Conservation (phyloP, 2,888 invertebrate species). For the Gandaritis pyraliata region DNA sequence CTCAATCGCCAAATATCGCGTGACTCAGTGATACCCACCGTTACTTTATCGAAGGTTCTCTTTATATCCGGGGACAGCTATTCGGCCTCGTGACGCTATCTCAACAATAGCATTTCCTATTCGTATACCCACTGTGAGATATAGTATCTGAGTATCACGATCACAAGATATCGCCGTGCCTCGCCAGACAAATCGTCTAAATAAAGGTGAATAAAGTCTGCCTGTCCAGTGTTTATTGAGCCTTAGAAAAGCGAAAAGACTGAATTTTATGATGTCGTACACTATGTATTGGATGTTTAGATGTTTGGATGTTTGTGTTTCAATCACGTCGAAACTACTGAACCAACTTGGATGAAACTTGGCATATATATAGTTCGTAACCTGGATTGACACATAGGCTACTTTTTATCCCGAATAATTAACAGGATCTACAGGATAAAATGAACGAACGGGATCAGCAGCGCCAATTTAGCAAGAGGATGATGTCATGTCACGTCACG, state of each 20-base stretch:
- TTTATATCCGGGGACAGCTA: slow-evolving; percentile 32
- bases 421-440: too few relatives aligned
- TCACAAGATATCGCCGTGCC: neutral
- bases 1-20: slow-evolving; percentile 8
- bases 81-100: slow-evolving; percentile 28
- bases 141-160: slow-evolving; percentile 25
- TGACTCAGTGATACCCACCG: slow-evolving; percentile 11
- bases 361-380: too few relatives aligned
- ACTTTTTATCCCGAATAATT: too few relatives aligned
- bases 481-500: too few relatives aligned
- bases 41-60: slow-evolving; percentile 16
- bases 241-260: too few relatives aligned
- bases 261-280: neutral
- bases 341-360: too few relatives aligned
- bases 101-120: slow-evolving; percentile 30
- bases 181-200: neutral
- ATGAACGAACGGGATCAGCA: too few relatives aligned
- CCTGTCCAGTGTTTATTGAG: neutral
- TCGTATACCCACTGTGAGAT: slow-evolving; percentile 10
- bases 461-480: too few relatives aligned
- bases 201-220: neutral
- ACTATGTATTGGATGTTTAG: too few relatives aligned
- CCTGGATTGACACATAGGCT: too few relatives aligned
- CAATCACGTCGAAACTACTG: too few relatives aligned
- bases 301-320: too few relatives aligned